phyloP scores from a whole-genome alignment of 2,888 invertebrate species.

The Craniophora ligustri region DNA sequence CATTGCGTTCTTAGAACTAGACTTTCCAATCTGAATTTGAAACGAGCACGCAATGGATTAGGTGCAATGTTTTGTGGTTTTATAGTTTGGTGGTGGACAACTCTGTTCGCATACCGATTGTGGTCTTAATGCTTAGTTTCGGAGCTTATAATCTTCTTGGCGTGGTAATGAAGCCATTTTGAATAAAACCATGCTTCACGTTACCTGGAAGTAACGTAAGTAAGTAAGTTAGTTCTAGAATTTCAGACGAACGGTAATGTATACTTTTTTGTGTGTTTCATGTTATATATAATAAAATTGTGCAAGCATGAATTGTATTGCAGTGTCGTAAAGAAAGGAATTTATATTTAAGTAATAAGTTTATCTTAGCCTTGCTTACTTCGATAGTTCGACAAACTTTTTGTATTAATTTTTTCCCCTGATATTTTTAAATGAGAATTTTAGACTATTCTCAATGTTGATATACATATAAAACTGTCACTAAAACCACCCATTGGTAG shows the following conservation, averaged over 20 bases:
- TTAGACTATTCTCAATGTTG: too few species aligned
- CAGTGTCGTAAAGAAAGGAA: too few species aligned
- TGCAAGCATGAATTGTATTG: too few species aligned
- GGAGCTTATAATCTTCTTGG: constrained; percentile 54
- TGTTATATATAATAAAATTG: too few species aligned
- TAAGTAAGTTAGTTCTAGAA: too few species aligned
- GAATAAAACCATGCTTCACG: constrained; percentile 47
- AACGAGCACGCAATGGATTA: constrained; percentile 26
- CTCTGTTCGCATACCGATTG: constrained; percentile 35
- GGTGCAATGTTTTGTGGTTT: constrained; percentile 6
- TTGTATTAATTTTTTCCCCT: too few species aligned
- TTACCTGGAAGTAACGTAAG: constrained; percentile 34
- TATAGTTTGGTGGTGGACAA: constrained; percentile 21
- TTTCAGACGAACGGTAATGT: constrained; percentile 26
- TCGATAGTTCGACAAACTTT: too few species aligned
- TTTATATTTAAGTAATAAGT: too few species aligned
- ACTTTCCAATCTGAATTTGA: not conserved
- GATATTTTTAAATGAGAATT: too few species aligned
- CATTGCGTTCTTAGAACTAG: constrained; percentile 30
- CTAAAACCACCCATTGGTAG: too few species aligned
- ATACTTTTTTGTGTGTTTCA: constrained; percentile 23
- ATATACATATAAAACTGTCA: too few species aligned
- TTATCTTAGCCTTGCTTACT: too few species aligned
- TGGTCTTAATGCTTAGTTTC: constrained; percentile 51
- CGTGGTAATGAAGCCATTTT: constrained; percentile 57